Evolutionary conservation across 2,888 invertebrate species (phyloP).

Genomic region (Hesperia comma): DNA sequence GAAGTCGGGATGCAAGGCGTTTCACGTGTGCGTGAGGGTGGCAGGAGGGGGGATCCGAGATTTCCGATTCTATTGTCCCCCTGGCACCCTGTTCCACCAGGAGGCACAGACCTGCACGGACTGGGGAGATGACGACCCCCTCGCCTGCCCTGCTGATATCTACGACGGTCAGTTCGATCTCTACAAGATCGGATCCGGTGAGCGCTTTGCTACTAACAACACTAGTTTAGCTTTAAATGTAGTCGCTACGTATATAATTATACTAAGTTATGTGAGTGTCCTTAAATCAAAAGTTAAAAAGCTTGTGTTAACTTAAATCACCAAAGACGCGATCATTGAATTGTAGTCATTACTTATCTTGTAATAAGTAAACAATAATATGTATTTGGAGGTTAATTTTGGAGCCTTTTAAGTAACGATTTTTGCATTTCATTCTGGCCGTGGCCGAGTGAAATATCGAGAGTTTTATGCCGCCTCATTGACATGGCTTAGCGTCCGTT

Average conservation of each 20-base stretch:
- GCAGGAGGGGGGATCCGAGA: conserved; percentile 91
- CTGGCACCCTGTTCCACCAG: conserved; percentile 95
- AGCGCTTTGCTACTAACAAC: conserved; percentile 80
- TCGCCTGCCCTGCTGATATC: conserved; percentile 92
- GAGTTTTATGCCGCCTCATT: no score
- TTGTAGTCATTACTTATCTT: no score
- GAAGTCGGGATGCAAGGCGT: conserved; percentile 94
- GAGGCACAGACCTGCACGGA: conserved; percentile 96
- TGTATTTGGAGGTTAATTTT: no score
- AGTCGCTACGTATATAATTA: background rate
- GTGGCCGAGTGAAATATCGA: no score
- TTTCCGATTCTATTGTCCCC: conserved; percentile 94
- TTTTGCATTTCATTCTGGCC: no score
- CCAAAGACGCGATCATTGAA: no score
- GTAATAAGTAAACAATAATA: no score
- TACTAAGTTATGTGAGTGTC: no score
- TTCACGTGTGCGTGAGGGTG: conserved; percentile 94
- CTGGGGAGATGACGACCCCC: conserved; percentile 90
- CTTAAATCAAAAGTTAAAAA: no score
- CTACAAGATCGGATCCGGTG: conserved; percentile 91
- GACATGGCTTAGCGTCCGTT: no score
- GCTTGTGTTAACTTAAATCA: no score
- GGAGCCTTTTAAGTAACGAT: no score
- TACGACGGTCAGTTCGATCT: conserved; percentile 94
- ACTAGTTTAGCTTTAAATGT: conserved; percentile 13